A percentile compares a stretch with the other conserved stretches of the same genome.
phyloP scores from a whole-genome alignment of 2,797 vertebrate species.

The Acrossocheilus wenchowensis region DNA sequence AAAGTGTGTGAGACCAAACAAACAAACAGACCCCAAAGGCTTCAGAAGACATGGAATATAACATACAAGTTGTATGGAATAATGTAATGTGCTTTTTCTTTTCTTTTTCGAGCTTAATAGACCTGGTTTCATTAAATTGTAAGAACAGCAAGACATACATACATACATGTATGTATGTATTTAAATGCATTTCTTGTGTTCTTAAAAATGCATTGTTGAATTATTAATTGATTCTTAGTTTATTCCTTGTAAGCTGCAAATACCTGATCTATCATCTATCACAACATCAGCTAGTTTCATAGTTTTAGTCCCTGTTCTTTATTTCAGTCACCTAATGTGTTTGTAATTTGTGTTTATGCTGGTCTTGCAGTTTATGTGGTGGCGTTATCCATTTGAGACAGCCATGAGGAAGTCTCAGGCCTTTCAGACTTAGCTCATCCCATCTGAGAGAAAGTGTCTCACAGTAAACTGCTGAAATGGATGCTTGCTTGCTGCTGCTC shows the following conservation, averaged over 20 bases:
- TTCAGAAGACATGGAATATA: too few species aligned
- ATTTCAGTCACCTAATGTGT: conserved; percentile 9
- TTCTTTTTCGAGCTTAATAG: neutral
- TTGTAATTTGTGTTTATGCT: conserved; percentile 45
- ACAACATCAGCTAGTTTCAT: neutral
- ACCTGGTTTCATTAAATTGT: neutral
- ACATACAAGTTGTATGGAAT: neutral
- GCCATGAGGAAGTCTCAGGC: conserved; percentile 61
- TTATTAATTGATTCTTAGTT: neutral
- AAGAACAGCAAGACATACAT: neutral
- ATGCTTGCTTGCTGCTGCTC: conserved; percentile 40
- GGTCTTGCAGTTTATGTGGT: conserved; percentile 70
- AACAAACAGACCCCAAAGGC: too few species aligned
- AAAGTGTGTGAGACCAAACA: neutral
- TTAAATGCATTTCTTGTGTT: neutral
- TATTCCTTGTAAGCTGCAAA: neutral
- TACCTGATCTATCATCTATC: neutral
- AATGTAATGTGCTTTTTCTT: neutral
- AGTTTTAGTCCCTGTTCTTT: neutral
- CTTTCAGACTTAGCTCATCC: conserved; percentile 68
- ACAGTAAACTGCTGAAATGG: conserved; percentile 57
- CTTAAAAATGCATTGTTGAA: too few species aligned
- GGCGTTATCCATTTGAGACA: conserved; percentile 61
- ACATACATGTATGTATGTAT: neutral
- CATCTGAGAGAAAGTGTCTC: conserved; percentile 67